A percentile compares a stretch with the other conserved stretches of the same genome.
Conservation (phyloP, 2,797 vertebrate genomes). For the Chanos chanos region DNA sequence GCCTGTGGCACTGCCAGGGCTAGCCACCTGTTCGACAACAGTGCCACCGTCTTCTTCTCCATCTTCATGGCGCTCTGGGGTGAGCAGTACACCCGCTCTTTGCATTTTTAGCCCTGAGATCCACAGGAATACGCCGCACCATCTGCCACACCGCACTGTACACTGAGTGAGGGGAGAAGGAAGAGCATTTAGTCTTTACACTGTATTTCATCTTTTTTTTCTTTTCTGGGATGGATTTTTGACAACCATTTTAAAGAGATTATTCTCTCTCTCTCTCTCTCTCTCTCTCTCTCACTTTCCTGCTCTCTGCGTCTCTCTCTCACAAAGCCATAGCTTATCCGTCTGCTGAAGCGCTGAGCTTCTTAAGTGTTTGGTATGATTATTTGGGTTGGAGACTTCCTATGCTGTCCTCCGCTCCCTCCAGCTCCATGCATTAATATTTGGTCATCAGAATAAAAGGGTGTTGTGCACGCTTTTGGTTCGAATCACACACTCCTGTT, state of each 20-base stretch:
- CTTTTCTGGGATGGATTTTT: no score
- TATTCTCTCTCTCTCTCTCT: not conserved
- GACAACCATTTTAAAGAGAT: no score
- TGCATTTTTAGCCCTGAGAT: not conserved
- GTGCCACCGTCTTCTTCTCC: conserved; percentile 83
- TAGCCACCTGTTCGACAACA: conserved; percentile 86
- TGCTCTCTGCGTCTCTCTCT: conserved; percentile 34
- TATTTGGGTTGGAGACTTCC: conserved; percentile 1
- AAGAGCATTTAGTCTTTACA: not conserved
- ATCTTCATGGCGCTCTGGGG: conserved; percentile 89
- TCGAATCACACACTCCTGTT: no score
- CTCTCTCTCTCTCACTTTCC: not conserved
- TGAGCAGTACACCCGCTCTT: conserved; percentile 52
- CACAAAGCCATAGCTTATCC: not conserved
- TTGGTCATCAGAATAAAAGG: no score
- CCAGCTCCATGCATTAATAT: conserved; percentile 1
- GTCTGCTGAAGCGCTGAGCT: conserved; percentile 5
- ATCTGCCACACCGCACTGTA: no score
- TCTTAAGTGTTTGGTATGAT: conserved; percentile 18
- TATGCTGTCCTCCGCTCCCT: not conserved
- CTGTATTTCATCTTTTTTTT: not conserved
- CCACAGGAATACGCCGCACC: no score
- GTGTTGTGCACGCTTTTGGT: no score
- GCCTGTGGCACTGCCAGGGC: conserved; percentile 82
- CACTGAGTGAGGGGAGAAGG: no score